phyloP scores from a whole-genome alignment of 2,888 invertebrate genomes.

The Agrenia bidenticulata region DNA sequence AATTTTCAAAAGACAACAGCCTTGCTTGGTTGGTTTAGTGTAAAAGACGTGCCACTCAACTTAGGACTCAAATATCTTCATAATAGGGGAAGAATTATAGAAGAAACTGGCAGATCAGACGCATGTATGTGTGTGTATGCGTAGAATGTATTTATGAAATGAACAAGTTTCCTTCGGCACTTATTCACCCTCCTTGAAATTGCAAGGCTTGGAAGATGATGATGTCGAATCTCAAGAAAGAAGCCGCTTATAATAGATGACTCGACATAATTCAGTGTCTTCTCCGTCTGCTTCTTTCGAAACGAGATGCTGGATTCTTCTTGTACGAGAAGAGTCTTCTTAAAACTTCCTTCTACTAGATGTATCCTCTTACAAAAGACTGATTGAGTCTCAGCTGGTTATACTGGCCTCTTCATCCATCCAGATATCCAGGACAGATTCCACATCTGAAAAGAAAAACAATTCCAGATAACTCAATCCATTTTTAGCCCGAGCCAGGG shows the following conservation, averaged over 20 bases:
- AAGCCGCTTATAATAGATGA: constrained; percentile 49
- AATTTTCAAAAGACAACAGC: no score
- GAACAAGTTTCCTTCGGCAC: constrained; percentile 8
- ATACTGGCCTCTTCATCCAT: constrained; percentile 17
- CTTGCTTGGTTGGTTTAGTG: no score
- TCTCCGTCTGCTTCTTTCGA: constrained; percentile 31
- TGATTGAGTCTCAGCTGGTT: constrained; percentile 25
- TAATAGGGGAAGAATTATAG: background rate
- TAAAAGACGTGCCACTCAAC: no score
- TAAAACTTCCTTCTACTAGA: background rate
- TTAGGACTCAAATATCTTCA: constrained; percentile 2
- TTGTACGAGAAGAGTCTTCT: background rate
- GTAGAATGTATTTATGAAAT: background rate
- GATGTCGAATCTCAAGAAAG: constrained; percentile 16
- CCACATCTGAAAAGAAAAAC: constrained; percentile 28
- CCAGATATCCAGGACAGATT: constrained; percentile 13
- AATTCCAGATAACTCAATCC: constrained; percentile 30
- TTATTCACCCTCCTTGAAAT: background rate
- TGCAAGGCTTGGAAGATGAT: constrained; percentile 17
- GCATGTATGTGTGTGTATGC: constrained; percentile 5
- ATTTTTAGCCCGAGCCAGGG: no score
- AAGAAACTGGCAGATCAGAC: background rate
- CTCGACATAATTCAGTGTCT: constrained; percentile 52
- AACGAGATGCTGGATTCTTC: background rate
- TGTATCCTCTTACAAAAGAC: constrained; percentile 10